These are phyloP conservation scores for Chrysomela aeneicollis DNA, from an alignment of 2,888 invertebrate genomes.

Conservation along the genomic window DNA sequence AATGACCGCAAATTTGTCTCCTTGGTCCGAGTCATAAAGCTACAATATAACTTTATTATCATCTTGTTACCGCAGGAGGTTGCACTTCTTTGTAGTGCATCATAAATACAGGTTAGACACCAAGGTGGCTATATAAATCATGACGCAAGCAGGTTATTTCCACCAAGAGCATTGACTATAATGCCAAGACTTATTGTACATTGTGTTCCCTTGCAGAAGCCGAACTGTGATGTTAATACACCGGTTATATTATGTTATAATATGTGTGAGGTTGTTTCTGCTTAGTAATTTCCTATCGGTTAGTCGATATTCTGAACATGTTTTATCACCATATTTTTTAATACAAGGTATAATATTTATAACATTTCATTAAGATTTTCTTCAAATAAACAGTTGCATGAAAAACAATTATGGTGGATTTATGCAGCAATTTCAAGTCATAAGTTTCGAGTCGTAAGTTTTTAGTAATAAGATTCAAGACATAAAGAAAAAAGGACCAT, in stretches of 20 bases:
- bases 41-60: neutral
- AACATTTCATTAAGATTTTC: no score
- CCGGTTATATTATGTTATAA: constrained; percentile 31
- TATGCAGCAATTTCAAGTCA: no score
- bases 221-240: constrained; percentile 33
- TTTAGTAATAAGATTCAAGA: no score
- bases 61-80: constrained; percentile 12
- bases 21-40: neutral
- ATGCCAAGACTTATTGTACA: constrained; percentile 13
- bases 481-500: no score
- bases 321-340: no score
- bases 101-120: constrained; percentile 21
- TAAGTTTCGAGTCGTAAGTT: no score
- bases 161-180: constrained; percentile 1
- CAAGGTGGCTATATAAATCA: constrained; percentile 19
- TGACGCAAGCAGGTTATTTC: constrained; percentile 24
- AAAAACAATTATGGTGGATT: no score
- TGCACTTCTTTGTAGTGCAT: constrained; percentile 15
- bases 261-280: neutral
- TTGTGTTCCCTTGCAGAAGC: constrained; percentile 35
- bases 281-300: no score
- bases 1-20: neutral
- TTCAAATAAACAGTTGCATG: no score
- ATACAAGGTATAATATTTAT: no score
- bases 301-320: no score